Evolutionary conservation across 2,797 vertebrate species (phyloP).

Genomic region (Sebastes baramenuke): DNA sequence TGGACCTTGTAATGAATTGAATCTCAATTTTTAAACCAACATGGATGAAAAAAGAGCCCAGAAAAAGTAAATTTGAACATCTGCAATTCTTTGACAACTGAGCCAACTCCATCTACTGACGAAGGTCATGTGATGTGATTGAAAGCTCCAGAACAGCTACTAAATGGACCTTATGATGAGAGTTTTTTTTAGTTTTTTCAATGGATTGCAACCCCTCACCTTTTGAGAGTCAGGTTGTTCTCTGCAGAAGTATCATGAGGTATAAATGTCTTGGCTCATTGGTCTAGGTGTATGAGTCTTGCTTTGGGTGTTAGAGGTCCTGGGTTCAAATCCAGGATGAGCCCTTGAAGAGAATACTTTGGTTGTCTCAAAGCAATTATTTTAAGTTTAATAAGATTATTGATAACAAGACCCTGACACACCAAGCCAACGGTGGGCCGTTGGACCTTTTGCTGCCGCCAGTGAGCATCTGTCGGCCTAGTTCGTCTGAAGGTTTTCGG

Average conservation of each 20-base stretch:
- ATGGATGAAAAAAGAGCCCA: background rate
- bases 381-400: no score
- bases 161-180: background rate
- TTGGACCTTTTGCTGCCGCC: no score
- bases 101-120: no score
- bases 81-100: background rate
- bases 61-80: background rate
- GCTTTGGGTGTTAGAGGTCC: conserved; percentile 74
- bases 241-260: background rate
- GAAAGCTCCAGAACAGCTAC: background rate
- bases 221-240: background rate
- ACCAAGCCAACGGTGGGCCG: accelerated
- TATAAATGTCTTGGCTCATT: background rate
- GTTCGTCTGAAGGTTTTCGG: no score
- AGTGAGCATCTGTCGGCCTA: no score
- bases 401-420: no score
- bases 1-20: background rate
- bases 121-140: background rate
- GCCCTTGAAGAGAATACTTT: conserved; percentile 41
- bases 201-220: background rate
- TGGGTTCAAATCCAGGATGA: conserved; percentile 85
- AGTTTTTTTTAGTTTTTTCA: background rate
- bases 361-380: accelerated
- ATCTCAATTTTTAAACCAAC: background rate
- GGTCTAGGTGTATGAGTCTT: accelerated